Evolutionary conservation across 2,113 vertebrate species (phyloP).

Genomic region (Hippocampus mohnikei): DNA sequence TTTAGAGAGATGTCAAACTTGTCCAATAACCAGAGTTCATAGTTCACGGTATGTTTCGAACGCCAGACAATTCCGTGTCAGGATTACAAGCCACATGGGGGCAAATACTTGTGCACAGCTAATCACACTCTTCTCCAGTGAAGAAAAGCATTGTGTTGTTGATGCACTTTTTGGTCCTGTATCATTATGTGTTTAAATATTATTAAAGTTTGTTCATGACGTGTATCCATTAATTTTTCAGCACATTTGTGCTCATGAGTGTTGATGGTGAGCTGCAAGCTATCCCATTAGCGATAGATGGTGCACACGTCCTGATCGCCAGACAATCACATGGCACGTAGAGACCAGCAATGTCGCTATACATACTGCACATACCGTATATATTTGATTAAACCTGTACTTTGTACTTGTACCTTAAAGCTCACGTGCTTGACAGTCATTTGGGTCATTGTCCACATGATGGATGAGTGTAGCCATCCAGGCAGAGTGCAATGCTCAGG

Average conservation of each 20-base stretch:
- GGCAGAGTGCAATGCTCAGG: constrained; percentile 28
- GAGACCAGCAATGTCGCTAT: background rate
- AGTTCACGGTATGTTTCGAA: too few relatives aligned
- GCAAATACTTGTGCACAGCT: too few relatives aligned
- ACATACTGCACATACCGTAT: background rate
- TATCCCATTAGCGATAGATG: background rate
- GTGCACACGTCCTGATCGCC: background rate
- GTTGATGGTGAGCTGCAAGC: background rate
- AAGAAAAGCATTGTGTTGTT: too few relatives aligned
- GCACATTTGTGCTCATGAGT: background rate
- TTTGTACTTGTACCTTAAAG: background rate
- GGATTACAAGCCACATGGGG: background rate
- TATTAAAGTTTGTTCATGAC: too few relatives aligned
- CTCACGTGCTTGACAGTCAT: constrained; percentile 49
- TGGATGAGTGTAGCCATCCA: constrained; percentile 42
- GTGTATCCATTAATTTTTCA: background rate
- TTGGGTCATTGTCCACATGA: constrained; percentile 63
- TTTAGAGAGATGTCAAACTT: constrained; percentile 32
- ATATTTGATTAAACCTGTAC: background rate
- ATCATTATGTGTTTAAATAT: too few relatives aligned
- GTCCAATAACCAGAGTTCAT: too few relatives aligned
- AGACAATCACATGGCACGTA: background rate
- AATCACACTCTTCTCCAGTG: too few relatives aligned
- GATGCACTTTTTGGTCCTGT: too few relatives aligned
- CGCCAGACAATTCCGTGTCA: too few relatives aligned